Base-by-base conservation (phyloP, 30 jellyfish, hydroid and myxozoan genomes). In the Aurelia aurita complex sp. Pacific region DNA sequence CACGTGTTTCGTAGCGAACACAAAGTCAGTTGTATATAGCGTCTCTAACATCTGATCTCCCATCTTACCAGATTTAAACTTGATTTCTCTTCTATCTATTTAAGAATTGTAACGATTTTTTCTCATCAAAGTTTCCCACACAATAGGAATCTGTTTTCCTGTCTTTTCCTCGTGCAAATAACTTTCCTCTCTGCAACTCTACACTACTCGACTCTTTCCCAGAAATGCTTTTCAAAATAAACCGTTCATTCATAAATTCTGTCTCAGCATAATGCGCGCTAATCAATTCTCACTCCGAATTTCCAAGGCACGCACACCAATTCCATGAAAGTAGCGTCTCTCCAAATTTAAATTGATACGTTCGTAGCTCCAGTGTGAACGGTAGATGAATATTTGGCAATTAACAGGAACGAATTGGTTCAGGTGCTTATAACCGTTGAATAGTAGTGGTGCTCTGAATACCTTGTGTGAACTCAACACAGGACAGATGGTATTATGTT, bases 1-100 rank as follows among this genome's bases (percentile, higher is more conserved):
- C 96, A 87, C 96, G 96, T 87, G 96, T 34, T 87, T 77, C 54
- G 96, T 51, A 29, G 90, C 79, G 61, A 79, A 64, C 86, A 76
- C 57, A 64, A 87, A 75, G 33, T 87, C 96, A 1, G 76, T 79
- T 12, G 88, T 69, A 51, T 79, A 87, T 35, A 87, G 77, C 5
- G 96, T 87, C 53, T 87, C 90, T 61, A 87, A 63, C 91, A 87
- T 87, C 64, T 77, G 90, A 52, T 87, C 96, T 17, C 88, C 85
- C 96, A 87, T 87, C 60, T 35, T 65, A 29, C 46, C 54, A 23
- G 54, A 46, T 46, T 46, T 46, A 9, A 46, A 7, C 15, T 46
- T 46, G 36, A 61, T 61, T 61, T 61, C 36, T 23, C 70, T 17
- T 17, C 4, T n/a, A 61, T 61, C 5, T 17, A 5, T 61, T 61